Percentiles rank a stretch among this genome's conserved stretches.
These are phyloP conservation scores for Platycercus adscitus DNA, from an alignment of 2,113 vertebrate genomes.

Conservation along the genomic window DNA sequence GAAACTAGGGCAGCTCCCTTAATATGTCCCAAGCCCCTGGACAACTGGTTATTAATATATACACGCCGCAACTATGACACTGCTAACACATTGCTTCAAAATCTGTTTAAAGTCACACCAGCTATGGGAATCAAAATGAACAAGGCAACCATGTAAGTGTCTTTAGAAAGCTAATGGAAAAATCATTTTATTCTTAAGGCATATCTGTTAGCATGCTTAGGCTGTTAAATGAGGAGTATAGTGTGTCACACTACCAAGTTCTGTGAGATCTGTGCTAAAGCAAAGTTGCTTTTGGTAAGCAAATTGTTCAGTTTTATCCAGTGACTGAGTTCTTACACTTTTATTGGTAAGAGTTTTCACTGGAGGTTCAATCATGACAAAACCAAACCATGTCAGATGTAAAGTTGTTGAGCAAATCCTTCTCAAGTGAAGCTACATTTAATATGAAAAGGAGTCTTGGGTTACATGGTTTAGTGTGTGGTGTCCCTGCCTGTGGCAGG, in stretches of 20 bases:
- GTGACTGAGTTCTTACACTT: not conserved
- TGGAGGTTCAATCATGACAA: not conserved
- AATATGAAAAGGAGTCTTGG: not conserved
- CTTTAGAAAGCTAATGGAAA: not conserved
- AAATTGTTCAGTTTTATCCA: not conserved
- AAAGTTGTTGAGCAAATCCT: not conserved
- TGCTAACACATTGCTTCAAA: conserved; percentile 82
- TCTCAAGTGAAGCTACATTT: not conserved
- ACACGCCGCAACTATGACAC: conserved; percentile 77
- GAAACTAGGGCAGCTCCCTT: conserved; percentile 84
- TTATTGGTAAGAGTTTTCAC: not conserved
- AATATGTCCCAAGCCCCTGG: conserved; percentile 77
- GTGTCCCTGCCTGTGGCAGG: not conserved
- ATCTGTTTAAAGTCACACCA: conserved; percentile 82
- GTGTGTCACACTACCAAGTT: accelerated
- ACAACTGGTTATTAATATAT: conserved; percentile 87
- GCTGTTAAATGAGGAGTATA: not conserved
- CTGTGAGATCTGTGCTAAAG: not conserved
- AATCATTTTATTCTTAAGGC: not conserved
- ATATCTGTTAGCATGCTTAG: accelerated
- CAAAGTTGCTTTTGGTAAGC: not conserved
- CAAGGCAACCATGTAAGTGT: conserved; percentile 82
- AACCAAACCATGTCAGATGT: not conserved
- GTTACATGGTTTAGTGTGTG: not conserved
- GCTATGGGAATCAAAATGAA: conserved; percentile 85